A percentile compares a stretch with the other conserved stretches of the same genome.
Evolutionary conservation across 2,113 vertebrate species (phyloP).

Genomic region (Varanus komodoensis): DNA sequence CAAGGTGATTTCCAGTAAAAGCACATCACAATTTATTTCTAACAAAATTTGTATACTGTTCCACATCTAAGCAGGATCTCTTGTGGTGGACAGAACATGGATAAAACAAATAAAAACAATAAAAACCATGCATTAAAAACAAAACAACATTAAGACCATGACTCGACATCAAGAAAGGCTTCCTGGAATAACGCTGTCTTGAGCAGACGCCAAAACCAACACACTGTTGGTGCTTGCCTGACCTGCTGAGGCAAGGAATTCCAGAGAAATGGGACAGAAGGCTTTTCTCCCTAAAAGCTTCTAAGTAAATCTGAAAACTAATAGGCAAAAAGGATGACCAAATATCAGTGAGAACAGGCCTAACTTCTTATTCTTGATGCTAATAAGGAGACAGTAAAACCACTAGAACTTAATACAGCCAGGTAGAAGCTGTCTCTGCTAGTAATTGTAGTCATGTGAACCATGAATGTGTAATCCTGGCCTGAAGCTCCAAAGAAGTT

Average conservation of each 20-base stretch:
- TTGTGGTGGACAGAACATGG: no score
- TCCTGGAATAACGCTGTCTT: no score
- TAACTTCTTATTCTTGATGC: not conserved
- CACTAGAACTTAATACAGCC: not conserved
- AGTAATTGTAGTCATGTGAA: not conserved
- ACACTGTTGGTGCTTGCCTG: no score
- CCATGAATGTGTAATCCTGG: not conserved
- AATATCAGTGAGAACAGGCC: not conserved
- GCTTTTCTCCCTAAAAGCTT: not conserved
- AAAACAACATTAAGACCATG: no score
- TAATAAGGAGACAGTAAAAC: not conserved
- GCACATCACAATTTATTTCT: not conserved
- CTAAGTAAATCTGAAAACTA: not conserved
- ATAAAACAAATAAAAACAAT: no score
- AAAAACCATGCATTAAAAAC: no score
- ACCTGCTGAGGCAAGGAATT: no score
- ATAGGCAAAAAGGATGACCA: not conserved
- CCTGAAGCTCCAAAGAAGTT: not conserved
- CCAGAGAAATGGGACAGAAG: no score
- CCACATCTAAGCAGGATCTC: no score
- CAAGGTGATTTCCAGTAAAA: not conserved
- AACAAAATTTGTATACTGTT: no score
- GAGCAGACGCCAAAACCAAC: no score
- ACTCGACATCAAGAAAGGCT: no score
- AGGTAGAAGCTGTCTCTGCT: not conserved